A percentile compares a stretch with the other conserved stretches of the same genome.
phyloP scores from a whole-genome alignment of 2,888 invertebrate species.

The Hirtodrosophila duncani region DNA sequence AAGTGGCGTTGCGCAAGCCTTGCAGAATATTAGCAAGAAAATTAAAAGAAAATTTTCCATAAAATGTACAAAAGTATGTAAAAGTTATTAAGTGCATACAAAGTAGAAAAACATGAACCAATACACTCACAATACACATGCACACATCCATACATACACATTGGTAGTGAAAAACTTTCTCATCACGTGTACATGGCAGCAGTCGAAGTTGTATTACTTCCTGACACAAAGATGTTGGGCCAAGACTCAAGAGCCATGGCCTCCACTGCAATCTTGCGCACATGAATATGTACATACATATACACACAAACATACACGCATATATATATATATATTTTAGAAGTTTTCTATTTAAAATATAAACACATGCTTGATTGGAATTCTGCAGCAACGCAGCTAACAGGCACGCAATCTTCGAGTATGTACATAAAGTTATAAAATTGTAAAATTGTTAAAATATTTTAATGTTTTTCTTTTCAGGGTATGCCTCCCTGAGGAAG shows the following conservation, averaged over 20 bases:
- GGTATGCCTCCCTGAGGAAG: background rate
- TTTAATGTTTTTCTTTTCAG: slow-evolving; percentile 38
- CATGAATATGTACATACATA: too few relatives aligned
- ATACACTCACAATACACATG: slow-evolving; percentile 14
- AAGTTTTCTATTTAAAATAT: slow-evolving; percentile 72
- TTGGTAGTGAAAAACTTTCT: slow-evolving; percentile 55
- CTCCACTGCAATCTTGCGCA: too few relatives aligned
- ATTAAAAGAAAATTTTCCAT: slow-evolving; percentile 62
- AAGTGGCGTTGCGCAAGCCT: slow-evolving; percentile 48
- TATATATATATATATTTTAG: slow-evolving; percentile 34
- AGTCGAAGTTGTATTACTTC: slow-evolving; percentile 63
- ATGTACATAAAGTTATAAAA: slow-evolving; percentile 26
- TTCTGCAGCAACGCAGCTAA: slow-evolving; percentile 35
- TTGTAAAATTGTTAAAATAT: slow-evolving; percentile 35
- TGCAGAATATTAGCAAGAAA: slow-evolving; percentile 49
- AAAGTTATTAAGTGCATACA: slow-evolving; percentile 72
- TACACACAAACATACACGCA: background rate
- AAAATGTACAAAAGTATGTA: slow-evolving; percentile 72
- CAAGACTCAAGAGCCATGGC: background rate
- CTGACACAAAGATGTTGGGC: slow-evolving; percentile 44
- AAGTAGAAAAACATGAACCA: slow-evolving; percentile 63
- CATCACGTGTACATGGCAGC: slow-evolving; percentile 67
- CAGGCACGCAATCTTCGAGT: slow-evolving; percentile 5
- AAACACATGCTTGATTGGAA: slow-evolving; percentile 72
- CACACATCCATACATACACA: slow-evolving; percentile 9